Percentiles rank a stretch among this genome's conserved stretches.
These are phyloP conservation scores for Xenopus tropicalis DNA, from an alignment of 2,113 vertebrate genomes.

Conservation along the genomic window UCB_Xtro_10.0 CM004445.2:34792001-34792500, in stretches of 20 bases:
- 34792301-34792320: no score
- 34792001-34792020: slow-evolving; percentile 61
- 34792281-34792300: no score
- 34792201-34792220: slow-evolving; percentile 65
- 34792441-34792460: no score
- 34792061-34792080: slow-evolving; percentile 66
- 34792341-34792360: no score
- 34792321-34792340: no score
- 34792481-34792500: no score
- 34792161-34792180: slow-evolving; percentile 58
- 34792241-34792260: slow-evolving; percentile 4
- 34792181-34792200: slow-evolving; percentile 59
- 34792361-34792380: no score
- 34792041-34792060: slow-evolving; percentile 75
- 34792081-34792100: slow-evolving; percentile 79
- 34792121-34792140: slow-evolving; percentile 73
- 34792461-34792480: no score
- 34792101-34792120: slow-evolving; percentile 84
- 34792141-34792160: slow-evolving; percentile 73
- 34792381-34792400: no score
- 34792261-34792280: slow-evolving; percentile 14
- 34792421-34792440: no score
- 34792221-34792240: slow-evolving; percentile 18
- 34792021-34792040: slow-evolving; percentile 67
- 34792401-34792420: no score